Percentiles rank a stretch among this genome's conserved stretches.
Conservation (phyloP, 2,888 invertebrate species). For the Lutraria lutraria region DNA sequence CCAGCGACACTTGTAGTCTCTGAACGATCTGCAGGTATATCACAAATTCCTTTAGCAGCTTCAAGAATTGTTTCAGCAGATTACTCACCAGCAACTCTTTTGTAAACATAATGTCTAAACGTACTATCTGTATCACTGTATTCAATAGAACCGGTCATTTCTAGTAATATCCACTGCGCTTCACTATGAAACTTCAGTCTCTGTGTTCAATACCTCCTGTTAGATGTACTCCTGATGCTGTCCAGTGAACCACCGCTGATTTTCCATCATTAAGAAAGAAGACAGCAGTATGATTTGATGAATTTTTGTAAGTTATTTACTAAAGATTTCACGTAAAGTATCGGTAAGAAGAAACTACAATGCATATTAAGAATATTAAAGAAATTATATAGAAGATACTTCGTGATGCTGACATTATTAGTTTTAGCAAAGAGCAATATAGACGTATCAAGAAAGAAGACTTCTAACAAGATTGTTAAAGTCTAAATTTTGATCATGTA, state of each 20-base stretch:
- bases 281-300: no score
- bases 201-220: conserved; percentile 17
- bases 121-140: not conserved
- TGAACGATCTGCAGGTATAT: not conserved
- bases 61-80: not conserved
- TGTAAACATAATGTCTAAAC: not conserved
- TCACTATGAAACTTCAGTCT: not conserved
- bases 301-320: no score
- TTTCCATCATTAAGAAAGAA: no score
- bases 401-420: no score
- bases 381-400: no score
- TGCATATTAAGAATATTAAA: no score
- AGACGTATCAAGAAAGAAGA: no score
- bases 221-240: not conserved
- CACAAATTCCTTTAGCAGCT: not conserved
- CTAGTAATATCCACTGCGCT: not conserved
- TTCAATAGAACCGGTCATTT: not conserved
- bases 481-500: no score
- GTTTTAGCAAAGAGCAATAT: no score
- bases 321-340: no score
- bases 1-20: not conserved
- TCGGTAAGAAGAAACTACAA: no score
- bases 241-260: not conserved
- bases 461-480: no score
- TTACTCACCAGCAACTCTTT: not conserved